phyloP scores from a whole-genome alignment of 35 echinoderm and acorn worm genomes.

The Chiridota heheva region DNA sequence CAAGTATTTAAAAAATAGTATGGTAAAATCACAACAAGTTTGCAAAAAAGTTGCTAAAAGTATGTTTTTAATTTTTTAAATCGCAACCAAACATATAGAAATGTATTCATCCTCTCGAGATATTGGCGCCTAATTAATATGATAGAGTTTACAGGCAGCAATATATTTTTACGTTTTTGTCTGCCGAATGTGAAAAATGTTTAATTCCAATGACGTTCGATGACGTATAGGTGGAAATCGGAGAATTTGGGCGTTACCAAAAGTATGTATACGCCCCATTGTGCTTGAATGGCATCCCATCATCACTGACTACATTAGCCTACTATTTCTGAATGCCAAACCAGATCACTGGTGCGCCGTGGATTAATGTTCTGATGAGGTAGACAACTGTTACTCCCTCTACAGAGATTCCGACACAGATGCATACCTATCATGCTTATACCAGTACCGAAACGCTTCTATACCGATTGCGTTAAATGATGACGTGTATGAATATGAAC shows the following conservation, averaged over 20 bases:
- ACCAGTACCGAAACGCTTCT: conserved; percentile 21
- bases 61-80: no score
- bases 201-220: conserved; percentile 96
- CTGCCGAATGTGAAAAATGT: no score
- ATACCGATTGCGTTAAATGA: conserved; percentile 18
- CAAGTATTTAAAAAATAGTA: no score
- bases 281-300: conserved; percentile 56
- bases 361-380: no score
- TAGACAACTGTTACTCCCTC: no score
- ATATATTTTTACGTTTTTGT: no score
- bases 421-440: conserved; percentile 3
- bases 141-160: no score
- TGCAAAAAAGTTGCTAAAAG: no score
- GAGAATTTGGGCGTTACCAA: conserved; percentile 83
- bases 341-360: conserved; percentile 77
- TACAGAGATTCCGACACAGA: neutral
- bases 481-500: neutral
- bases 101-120: no score
- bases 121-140: no score
- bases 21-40: no score
- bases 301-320: conserved; percentile 46
- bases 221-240: conserved; percentile 62
- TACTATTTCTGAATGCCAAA: conserved; percentile 52
- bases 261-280: conserved; percentile 50
- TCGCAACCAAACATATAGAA: no score